phyloP scores from a whole-genome alignment of 2,797 vertebrate genomes.

The Iguana delicatissima region DNA sequence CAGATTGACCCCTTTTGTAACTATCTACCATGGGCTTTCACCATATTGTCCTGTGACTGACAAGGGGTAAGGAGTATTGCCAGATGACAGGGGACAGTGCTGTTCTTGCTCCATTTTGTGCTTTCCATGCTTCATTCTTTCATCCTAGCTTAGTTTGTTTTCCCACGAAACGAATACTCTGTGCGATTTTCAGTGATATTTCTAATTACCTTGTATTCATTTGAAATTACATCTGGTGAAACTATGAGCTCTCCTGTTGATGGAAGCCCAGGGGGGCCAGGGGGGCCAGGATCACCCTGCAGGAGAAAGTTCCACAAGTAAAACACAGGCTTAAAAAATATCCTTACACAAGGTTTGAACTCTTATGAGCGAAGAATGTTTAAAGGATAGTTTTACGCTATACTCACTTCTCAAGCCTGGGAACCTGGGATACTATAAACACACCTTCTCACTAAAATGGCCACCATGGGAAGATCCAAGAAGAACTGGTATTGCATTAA shows the following conservation, averaged over 20 bases:
- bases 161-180: not conserved
- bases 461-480: not conserved
- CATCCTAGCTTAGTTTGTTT: not conserved
- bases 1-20: too few relatives aligned
- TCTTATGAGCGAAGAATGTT: not conserved
- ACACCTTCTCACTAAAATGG: not conserved
- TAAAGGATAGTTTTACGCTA: not conserved
- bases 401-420: not conserved
- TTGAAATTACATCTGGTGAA: constrained; percentile 40
- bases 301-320: constrained; percentile 23
- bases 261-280: constrained; percentile 77
- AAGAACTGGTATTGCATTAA: not conserved
- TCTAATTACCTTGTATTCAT: constrained; percentile 78
- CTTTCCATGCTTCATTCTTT: not conserved
- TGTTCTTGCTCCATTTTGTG: not conserved
- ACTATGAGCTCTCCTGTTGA: constrained; percentile 50
- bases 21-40: too few relatives aligned
- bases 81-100: too few relatives aligned
- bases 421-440: not conserved
- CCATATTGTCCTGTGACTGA: too few relatives aligned
- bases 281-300: constrained; percentile 83
- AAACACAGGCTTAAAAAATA: not conserved
- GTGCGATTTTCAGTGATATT: constrained; percentile 21
- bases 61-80: too few relatives aligned
- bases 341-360: not conserved